phyloP scores from a whole-genome alignment of 2,888 invertebrate species.

The Lasioglossum figueresi region DNA sequence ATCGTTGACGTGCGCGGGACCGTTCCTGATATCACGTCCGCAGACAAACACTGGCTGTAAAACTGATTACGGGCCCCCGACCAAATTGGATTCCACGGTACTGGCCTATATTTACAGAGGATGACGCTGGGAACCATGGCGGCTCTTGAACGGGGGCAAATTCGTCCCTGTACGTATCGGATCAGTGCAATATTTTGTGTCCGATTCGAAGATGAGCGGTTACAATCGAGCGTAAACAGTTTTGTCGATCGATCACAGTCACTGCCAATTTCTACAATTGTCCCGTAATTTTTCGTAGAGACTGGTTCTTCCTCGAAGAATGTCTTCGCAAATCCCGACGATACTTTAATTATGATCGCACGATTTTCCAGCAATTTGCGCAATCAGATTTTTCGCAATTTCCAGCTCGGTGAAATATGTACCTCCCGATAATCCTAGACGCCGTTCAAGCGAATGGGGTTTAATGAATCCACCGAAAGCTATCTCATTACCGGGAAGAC shows the following conservation, averaged over 20 bases:
- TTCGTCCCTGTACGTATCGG: not conserved
- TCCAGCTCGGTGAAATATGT: not conserved
- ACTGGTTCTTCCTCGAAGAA: not conserved
- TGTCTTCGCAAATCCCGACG: no score
- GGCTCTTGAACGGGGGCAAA: not conserved
- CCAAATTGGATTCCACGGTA: conserved; percentile 24
- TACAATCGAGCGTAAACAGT: not conserved
- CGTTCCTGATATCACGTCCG: conserved; percentile 32
- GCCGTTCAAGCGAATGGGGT: conserved; percentile 3
- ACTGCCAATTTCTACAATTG: no score
- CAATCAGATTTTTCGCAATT: no score
- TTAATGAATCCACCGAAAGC: conserved; percentile 33
- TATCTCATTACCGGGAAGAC: conserved; percentile 35
- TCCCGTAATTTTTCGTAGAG: not conserved
- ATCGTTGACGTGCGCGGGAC: conserved; percentile 12
- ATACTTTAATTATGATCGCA: not conserved
- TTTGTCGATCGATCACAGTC: not conserved
- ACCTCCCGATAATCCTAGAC: not conserved
- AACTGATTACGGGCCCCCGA: conserved; percentile 20
- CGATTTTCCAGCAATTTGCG: not conserved
- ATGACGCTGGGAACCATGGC: not conserved
- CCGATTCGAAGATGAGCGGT: not conserved
- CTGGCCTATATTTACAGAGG: conserved; percentile 12
- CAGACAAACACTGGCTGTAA: conserved; percentile 38
- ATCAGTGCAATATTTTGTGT: not conserved